A percentile compares a stretch with the other conserved stretches of the same genome.
Conservation (phyloP, 2,888 invertebrate genomes). For the Pomacea canaliculata region DNA sequence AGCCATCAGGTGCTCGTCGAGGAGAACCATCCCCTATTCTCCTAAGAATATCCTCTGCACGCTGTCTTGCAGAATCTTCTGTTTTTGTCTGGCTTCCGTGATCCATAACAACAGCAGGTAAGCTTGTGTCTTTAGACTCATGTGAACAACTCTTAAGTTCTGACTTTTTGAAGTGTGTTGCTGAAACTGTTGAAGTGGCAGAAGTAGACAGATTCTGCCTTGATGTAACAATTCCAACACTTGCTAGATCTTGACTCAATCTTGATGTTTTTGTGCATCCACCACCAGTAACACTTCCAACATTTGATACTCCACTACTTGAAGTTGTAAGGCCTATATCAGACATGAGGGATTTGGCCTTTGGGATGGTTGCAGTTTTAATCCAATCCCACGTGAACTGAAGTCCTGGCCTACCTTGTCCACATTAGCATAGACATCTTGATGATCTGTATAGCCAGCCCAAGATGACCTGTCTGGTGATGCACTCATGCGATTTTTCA, state of each 20-base stretch:
- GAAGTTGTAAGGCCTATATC: slow-evolving; percentile 2
- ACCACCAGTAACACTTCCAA: neutral
- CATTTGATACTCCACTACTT: neutral
- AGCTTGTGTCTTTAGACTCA: neutral
- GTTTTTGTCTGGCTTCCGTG: slow-evolving; percentile 7
- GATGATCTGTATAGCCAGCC: slow-evolving; percentile 7
- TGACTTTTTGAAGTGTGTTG: neutral
- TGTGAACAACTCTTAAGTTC: neutral
- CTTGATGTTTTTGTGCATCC: slow-evolving; percentile 18
- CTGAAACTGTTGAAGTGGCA: slow-evolving; percentile 1
- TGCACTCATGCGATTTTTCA: slow-evolving; percentile 1
- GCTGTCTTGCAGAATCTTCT: slow-evolving; percentile 4
- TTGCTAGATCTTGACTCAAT: slow-evolving; percentile 23
- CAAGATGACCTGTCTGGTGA: slow-evolving; percentile 17
- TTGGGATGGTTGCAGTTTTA: slow-evolving; percentile 19
- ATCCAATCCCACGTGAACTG: slow-evolving; percentile 5
- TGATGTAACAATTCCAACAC: slow-evolving; percentile 18
- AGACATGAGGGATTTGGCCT: slow-evolving; percentile 1
- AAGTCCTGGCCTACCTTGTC: slow-evolving; percentile 5
- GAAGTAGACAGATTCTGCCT: slow-evolving; percentile 2
- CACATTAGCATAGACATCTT: neutral
- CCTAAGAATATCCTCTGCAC: slow-evolving; percentile 20
- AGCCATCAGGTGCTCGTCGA: neutral
- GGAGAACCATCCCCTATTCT: neutral
- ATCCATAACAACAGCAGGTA: slow-evolving; percentile 21